A percentile compares a stretch with the other conserved stretches of the same genome.
Conservation (phyloP, 2,113 vertebrate genomes). For the Macquaria ambigua region DNA sequence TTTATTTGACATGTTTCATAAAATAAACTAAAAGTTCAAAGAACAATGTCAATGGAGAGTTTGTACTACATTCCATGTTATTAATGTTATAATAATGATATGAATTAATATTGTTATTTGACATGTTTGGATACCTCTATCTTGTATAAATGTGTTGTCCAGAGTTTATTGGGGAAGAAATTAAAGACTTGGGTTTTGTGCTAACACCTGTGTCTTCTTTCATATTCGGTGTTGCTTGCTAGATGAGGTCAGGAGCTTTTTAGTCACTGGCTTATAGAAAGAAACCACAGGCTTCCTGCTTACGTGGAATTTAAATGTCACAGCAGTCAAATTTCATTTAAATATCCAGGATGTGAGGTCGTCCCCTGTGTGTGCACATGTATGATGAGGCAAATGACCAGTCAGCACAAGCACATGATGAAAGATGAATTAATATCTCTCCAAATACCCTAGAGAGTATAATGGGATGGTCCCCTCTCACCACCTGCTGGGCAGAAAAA, state of each 20-base stretch:
- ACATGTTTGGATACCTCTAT: slow-evolving; percentile 81
- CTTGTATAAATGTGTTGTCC: slow-evolving; percentile 77
- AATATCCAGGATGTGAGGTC: not conserved
- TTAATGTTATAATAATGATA: slow-evolving; percentile 83
- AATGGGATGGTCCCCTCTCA: not conserved
- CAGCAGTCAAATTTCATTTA: slow-evolving; percentile 24
- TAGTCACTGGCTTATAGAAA: not conserved
- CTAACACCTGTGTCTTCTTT: slow-evolving; percentile 40
- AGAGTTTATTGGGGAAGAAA: slow-evolving; percentile 75
- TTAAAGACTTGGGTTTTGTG: slow-evolving; percentile 79
- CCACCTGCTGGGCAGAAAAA: slow-evolving; percentile 14
- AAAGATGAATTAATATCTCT: slow-evolving; percentile 11
- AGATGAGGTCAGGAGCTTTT: not conserved
- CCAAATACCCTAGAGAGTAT: slow-evolving; percentile 17
- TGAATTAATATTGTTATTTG: slow-evolving; percentile 82
- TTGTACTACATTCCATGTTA: slow-evolving; percentile 84
- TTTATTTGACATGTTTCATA: slow-evolving; percentile 84
- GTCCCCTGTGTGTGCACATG: not conserved
- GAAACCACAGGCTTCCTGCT: slow-evolving; percentile 10
- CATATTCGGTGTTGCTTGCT: not conserved
- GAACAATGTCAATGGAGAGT: slow-evolving; percentile 65
- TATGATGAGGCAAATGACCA: not conserved
- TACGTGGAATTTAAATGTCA: slow-evolving; percentile 22
- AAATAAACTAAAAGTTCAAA: slow-evolving; percentile 75
- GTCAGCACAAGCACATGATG: not conserved